These are phyloP conservation scores for Heliconius ismenius DNA, from an alignment of 2,888 invertebrate species.

Conservation along the genomic window DNA sequence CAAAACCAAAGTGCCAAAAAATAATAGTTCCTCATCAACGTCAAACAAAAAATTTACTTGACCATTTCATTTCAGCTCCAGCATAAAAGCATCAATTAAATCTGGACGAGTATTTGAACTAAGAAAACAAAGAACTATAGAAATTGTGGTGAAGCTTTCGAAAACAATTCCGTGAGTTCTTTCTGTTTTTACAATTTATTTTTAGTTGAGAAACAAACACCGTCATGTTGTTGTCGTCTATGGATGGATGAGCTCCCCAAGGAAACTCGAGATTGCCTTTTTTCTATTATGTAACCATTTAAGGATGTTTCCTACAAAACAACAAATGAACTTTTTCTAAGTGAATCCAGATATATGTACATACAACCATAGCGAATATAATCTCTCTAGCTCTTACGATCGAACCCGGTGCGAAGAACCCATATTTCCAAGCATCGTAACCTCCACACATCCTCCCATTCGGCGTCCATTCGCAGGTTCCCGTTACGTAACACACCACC, in stretches of 20 bases:
- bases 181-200: conserved; percentile 38
- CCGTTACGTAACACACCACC: conserved; percentile 76
- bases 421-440: conserved; percentile 28
- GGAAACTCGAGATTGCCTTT: conserved; percentile 55
- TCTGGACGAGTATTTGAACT: conserved; percentile 35
- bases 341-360: conserved; percentile 3
- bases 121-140: conserved; percentile 36
- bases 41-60: conserved; percentile 28
- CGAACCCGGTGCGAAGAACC: conserved; percentile 27
- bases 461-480: conserved; percentile 44
- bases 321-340: conserved; percentile 24
- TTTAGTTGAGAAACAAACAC: conserved; percentile 44
- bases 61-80: conserved; percentile 27
- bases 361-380: conserved; percentile 12
- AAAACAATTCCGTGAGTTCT: conserved; percentile 35
- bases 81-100: conserved; percentile 34
- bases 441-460: conserved; percentile 23
- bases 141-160: conserved; percentile 34
- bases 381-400: conserved; percentile 29
- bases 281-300: conserved; percentile 48
- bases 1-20: neutral
- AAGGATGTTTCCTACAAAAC: conserved; percentile 20
- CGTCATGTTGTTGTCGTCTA: conserved; percentile 50
- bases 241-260: conserved; percentile 58
- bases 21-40: conserved; percentile 13